Percentiles rank a stretch among this genome's conserved stretches.
Evolutionary conservation across 2,113 vertebrate species (phyloP).

Genomic region (Anhinga rufa): DNA sequence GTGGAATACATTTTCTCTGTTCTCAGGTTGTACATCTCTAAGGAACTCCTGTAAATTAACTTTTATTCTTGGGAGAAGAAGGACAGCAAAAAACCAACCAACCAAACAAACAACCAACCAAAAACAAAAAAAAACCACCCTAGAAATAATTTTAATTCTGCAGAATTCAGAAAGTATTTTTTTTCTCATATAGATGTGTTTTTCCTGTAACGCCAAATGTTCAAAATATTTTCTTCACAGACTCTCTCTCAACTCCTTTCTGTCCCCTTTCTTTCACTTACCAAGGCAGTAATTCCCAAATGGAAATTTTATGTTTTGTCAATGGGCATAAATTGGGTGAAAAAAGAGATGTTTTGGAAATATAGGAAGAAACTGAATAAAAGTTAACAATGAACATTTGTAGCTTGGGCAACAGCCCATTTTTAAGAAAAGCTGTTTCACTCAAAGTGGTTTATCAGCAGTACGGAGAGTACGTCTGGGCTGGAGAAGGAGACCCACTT

Average conservation of each 20-base stretch:
- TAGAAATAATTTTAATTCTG: not conserved
- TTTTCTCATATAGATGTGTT: not conserved
- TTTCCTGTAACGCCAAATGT: not conserved
- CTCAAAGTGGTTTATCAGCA: not conserved
- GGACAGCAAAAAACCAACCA: no score
- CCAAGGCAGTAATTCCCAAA: not conserved
- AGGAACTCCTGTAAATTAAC: not conserved
- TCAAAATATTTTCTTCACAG: constrained; percentile 30
- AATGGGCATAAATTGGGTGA: not conserved
- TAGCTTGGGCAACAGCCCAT: not conserved
- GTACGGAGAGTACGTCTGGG: not conserved
- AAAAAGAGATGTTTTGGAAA: not conserved
- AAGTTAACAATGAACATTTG: not conserved
- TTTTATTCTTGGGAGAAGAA: not conserved
- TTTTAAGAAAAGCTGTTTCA: not conserved
- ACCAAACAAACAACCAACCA: no score
- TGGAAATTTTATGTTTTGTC: not conserved
- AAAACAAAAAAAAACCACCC: no score
- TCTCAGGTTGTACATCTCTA: not conserved
- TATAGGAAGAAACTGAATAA: not conserved
- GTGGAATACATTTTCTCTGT: not conserved
- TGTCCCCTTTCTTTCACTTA: not conserved
- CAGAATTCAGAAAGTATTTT: not conserved
- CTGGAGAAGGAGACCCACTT: not conserved
- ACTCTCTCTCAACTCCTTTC: not conserved